These are phyloP conservation scores for Drosophila mayri DNA, from an alignment of 1,140 invertebrate species.

Conservation along the genomic window DNA sequence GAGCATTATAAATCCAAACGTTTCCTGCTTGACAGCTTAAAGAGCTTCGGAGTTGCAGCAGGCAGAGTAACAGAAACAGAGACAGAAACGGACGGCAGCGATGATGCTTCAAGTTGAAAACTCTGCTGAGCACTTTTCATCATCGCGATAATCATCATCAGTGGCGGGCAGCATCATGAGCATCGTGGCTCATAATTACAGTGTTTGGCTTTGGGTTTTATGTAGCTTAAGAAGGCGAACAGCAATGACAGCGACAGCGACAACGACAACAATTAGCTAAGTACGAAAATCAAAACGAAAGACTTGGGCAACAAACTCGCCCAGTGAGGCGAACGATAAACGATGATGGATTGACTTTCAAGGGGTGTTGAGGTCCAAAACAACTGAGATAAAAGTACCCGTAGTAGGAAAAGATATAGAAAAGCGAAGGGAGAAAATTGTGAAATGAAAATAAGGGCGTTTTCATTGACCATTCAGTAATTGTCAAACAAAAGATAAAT, in stretches of 20 bases:
- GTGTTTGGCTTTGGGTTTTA: conserved; percentile 66
- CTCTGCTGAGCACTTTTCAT: conserved; percentile 50
- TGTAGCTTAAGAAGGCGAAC: conserved; percentile 65
- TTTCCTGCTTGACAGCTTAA: conserved; percentile 82
- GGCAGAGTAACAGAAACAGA: conserved; percentile 26
- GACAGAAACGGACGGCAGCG: conserved; percentile 43
- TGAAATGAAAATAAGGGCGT: conserved; percentile 42
- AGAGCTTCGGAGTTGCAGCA: conserved; percentile 67
- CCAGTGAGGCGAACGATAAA: conserved; percentile 44
- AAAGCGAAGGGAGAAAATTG: conserved; percentile 15
- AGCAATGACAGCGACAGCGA: conserved; percentile 50
- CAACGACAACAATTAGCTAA: conserved; percentile 78
- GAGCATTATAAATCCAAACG: conserved; percentile 81
- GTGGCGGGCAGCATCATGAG: conserved; percentile 39
- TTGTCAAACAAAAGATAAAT: conserved; percentile 45
- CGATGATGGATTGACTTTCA: conserved; percentile 63
- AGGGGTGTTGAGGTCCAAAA: conserved; percentile 22
- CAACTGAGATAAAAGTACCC: conserved; percentile 20
- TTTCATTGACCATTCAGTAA: conserved; percentile 35
- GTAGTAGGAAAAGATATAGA: neutral
- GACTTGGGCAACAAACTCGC: conserved; percentile 76
- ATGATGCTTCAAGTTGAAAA: conserved; percentile 76
- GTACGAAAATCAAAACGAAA: conserved; percentile 79
- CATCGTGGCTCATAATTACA: conserved; percentile 73
- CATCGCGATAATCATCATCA: conserved; percentile 46